A percentile compares a stretch with the other conserved stretches of the same genome.
Evolutionary conservation across 2,888 invertebrate genomes (phyloP).

Genomic region (Noctua comes): DNA sequence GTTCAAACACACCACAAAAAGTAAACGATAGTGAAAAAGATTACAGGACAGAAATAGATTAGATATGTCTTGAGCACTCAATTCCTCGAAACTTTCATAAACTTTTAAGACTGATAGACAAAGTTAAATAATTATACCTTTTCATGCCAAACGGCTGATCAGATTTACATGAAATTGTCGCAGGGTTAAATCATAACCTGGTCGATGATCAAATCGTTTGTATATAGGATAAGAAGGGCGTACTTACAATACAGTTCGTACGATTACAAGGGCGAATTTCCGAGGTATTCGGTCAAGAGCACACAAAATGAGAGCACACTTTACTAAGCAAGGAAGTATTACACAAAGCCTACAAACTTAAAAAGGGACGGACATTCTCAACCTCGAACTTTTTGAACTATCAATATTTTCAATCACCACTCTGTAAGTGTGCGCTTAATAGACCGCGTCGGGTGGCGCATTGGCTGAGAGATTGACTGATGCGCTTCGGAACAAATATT

Average conservation of each 20-base stretch:
- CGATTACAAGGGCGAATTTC: background rate
- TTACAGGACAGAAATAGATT: slow-evolving; percentile 28
- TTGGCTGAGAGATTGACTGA: too few species aligned
- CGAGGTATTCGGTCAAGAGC: background rate
- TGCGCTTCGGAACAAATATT: too few species aligned
- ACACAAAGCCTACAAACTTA: too few species aligned
- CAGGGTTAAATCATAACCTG: background rate
- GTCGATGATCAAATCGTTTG: background rate
- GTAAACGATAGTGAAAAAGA: background rate
- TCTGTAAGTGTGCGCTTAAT: too few species aligned
- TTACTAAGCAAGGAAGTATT: too few species aligned
- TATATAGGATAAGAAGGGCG: background rate
- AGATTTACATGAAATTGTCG: background rate
- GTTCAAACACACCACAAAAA: slow-evolving; percentile 10
- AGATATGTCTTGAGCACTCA: background rate
- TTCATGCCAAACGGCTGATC: background rate
- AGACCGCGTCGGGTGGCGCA: too few species aligned
- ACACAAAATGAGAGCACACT: too few species aligned
- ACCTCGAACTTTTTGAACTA: too few species aligned
- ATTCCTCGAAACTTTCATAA: background rate
- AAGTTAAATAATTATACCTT: background rate
- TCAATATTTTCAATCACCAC: too few species aligned
- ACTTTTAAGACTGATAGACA: too few species aligned
- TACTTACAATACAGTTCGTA: background rate
- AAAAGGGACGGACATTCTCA: too few species aligned